Base-by-base conservation (phyloP, 1,140 invertebrate species). In the Drosophila malerkotliana region DNA sequence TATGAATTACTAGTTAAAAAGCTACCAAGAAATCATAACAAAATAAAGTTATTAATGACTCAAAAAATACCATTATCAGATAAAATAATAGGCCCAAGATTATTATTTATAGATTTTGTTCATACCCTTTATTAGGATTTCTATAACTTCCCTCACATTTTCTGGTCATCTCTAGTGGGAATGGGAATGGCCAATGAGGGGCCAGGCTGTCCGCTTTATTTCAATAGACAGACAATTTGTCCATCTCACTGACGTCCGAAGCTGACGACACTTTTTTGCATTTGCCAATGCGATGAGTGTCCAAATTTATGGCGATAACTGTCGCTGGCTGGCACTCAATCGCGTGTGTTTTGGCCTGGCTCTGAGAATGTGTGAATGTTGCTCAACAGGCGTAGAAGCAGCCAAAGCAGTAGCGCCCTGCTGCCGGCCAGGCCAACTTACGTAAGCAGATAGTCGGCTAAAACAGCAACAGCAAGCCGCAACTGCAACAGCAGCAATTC, bases 221-320 rank as follows among this genome's bases (percentile, higher is more conserved):
- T 71, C 54, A 77, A 77, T 77, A 56, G 75, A 52, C 66, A 52
- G 49, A 72, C 83, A 87, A 88, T 87, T 87, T 87, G 83, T 87
- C 82, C 67, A 77, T 78, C 82, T 85, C 57, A 56, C 47, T 53
- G 72, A 69, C 63, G 66, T 69, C 28, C 57, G 48, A 62, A 64
- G 53, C 69, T 73, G 71, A 74, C 69, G 71, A 74, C 60, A 74
- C 71, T 74, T 74, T 74, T 73, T 62, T 87, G 83, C 82, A 87
- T 84, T 89, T 89, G 69, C 77, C 61, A 59, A 57, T 54, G 64
- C 67, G 57, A 72, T 67, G 69, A 88, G 84, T 90, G 81, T 87
- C 87, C 81, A 90, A 90, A 90, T 90, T 90, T 90, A 90, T 90
- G 87, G 87, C 79, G 87, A 83, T 90, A 90, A 82, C 87, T 87